A percentile compares a stretch with the other conserved stretches of the same genome.
Conservation (phyloP, 1,140 invertebrate genomes). For the Holotrichia oblita region DNA sequence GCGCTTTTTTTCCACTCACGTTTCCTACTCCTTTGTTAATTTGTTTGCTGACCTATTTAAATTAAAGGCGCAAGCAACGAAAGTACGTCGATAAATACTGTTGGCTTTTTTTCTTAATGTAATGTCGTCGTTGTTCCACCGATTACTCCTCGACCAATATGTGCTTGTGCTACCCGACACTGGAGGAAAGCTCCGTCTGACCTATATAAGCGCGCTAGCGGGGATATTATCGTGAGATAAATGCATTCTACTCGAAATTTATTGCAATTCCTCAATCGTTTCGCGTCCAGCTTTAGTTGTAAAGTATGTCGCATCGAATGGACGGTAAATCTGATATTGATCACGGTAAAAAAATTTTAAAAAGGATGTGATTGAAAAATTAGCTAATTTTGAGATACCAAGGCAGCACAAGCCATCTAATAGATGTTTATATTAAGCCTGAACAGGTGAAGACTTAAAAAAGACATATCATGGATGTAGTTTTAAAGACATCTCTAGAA, state of each 20-base stretch:
- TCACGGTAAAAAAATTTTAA: no score
- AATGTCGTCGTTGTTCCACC: not conserved
- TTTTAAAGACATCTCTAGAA: no score
- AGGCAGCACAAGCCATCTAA: no score
- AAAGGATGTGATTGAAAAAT: no score
- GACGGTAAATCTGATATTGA: no score
- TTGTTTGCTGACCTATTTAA: not conserved
- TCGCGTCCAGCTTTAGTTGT: not conserved
- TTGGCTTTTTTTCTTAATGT: not conserved
- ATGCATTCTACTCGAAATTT: constrained; percentile 5
- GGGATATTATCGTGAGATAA: not conserved
- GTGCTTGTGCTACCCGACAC: not conserved
- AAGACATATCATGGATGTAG: no score
- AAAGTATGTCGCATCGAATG: not conserved
- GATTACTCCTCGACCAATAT: not conserved
- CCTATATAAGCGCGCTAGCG: not conserved
- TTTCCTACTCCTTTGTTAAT: constrained; percentile 5
- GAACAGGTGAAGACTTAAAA: no score
- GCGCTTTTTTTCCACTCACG: not conserved
- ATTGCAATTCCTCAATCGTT: not conserved
- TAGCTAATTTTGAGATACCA: no score
- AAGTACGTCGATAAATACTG: not conserved
- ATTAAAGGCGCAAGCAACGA: not conserved
- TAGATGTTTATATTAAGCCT: no score
- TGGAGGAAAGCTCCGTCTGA: not conserved